Conservation (phyloP, 1,140 invertebrate species). For the Drosophila kurseongensis region DNA sequence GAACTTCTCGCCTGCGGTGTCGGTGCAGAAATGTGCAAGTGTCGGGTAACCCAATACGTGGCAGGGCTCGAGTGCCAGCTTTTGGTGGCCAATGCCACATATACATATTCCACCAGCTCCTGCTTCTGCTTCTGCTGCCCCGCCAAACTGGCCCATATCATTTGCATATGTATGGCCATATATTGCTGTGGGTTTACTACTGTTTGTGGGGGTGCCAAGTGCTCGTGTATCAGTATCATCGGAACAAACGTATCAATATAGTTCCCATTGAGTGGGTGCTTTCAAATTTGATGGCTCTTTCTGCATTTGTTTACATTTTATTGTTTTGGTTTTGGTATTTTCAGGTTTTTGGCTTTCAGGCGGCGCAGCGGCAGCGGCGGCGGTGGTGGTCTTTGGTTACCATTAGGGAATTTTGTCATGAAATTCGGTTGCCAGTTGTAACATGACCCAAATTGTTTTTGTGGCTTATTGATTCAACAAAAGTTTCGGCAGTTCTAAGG, state of each 20-base stretch:
- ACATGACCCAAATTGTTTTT: slow-evolving; percentile 82
- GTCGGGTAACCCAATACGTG: slow-evolving; percentile 75
- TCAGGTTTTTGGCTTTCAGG: slow-evolving; percentile 22
- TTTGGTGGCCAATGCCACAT: slow-evolving; percentile 44
- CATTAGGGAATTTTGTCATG: slow-evolving; percentile 82
- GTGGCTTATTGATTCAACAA: slow-evolving; percentile 84
- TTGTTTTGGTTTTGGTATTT: slow-evolving; percentile 62
- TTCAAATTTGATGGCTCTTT: slow-evolving; percentile 78
- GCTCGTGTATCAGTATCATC: slow-evolving; percentile 31
- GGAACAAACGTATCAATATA: slow-evolving; percentile 56
- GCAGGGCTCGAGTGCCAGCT: slow-evolving; percentile 34
- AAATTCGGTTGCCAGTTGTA: slow-evolving; percentile 71
- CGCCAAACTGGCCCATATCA: slow-evolving; percentile 62
- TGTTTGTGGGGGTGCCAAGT: slow-evolving; percentile 14
- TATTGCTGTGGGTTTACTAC: no score
- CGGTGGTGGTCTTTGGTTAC: slow-evolving; percentile 58
- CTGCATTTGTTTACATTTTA: slow-evolving; percentile 82
- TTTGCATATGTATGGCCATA: slow-evolving; percentile 71
- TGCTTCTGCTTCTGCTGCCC: neutral
- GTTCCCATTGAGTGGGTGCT: slow-evolving; percentile 70
- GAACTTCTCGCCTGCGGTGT: slow-evolving; percentile 77
- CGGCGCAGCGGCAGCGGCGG: slow-evolving; percentile 2
- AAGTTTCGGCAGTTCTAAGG: slow-evolving; percentile 72
- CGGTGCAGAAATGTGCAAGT: slow-evolving; percentile 81
- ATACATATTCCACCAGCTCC: slow-evolving; percentile 12